Percentiles rank a stretch among this genome's conserved stretches.
phyloP scores from a whole-genome alignment of 2,888 invertebrate species.

The Spialia ferax region DNA sequence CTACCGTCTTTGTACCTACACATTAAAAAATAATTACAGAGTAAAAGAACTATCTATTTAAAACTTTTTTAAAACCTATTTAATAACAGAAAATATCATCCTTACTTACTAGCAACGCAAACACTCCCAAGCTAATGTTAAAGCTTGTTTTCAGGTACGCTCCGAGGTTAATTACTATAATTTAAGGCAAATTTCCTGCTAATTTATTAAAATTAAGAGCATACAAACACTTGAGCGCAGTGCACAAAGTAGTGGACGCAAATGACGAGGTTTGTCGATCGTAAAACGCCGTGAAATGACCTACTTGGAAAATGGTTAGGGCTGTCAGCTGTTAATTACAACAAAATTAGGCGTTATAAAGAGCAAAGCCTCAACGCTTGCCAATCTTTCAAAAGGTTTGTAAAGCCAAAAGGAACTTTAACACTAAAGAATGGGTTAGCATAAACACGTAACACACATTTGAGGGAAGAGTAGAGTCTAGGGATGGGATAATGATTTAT shows the following conservation, averaged over 20 bases:
- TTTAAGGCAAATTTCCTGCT: slow-evolving; percentile 37
- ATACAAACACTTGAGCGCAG: slow-evolving; percentile 38
- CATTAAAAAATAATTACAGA: too few relatives aligned
- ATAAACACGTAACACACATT: too few relatives aligned
- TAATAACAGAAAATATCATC: background rate
- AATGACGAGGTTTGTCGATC: slow-evolving; percentile 36
- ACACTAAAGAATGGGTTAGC: too few relatives aligned
- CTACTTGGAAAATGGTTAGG: slow-evolving; percentile 29
- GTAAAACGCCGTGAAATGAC: slow-evolving; percentile 24
- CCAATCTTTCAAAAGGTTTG: too few relatives aligned
- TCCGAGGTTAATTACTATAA: slow-evolving; percentile 29
- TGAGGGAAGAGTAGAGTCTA: too few relatives aligned
- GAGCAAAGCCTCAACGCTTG: too few relatives aligned
- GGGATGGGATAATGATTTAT: too few relatives aligned
- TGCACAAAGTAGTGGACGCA: slow-evolving; percentile 33
- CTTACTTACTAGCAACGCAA: background rate
- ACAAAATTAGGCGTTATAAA: background rate
- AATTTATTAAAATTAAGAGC: slow-evolving; percentile 40
- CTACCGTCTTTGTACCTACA: too few relatives aligned
- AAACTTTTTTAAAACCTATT: background rate
- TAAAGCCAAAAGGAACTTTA: too few relatives aligned
- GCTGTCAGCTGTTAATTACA: slow-evolving; percentile 5
- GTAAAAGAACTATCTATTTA: background rate
- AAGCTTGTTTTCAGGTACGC: slow-evolving; percentile 26
- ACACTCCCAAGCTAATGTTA: slow-evolving; percentile 19